Conservation (phyloP, 2,113 vertebrate species). For the Cryptomyrus ogoouensis region DNA sequence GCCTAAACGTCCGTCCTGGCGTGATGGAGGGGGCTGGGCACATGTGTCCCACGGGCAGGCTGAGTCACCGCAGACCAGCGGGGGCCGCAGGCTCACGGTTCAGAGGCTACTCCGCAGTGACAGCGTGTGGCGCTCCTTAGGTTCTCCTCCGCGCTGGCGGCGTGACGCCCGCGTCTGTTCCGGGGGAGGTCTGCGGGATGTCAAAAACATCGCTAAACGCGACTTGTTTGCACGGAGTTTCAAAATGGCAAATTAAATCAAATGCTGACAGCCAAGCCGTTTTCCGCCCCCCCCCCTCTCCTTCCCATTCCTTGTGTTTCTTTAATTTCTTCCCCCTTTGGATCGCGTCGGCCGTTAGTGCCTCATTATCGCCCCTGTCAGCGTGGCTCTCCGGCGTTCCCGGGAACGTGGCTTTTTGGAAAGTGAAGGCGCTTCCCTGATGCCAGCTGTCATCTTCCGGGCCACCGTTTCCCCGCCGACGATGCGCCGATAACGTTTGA, state of each 20-base stretch:
- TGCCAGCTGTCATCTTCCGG: slow-evolving; percentile 26
- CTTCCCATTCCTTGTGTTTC: not conserved
- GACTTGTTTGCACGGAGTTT: not conserved
- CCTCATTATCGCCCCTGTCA: slow-evolving; percentile 31
- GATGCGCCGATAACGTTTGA: slow-evolving; percentile 64
- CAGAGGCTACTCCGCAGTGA: not conserved
- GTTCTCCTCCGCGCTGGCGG: not conserved
- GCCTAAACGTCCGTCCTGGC: not conserved
- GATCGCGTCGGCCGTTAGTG: slow-evolving; percentile 5
- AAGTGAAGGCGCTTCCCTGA: slow-evolving; percentile 1
- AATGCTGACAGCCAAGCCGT: not conserved
- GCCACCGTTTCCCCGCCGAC: slow-evolving; percentile 51
- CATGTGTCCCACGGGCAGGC: not conserved
- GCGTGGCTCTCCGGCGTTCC: not conserved
- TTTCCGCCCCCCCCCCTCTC: not conserved
- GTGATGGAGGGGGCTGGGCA: not conserved
- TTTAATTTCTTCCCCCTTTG: slow-evolving; percentile 2
- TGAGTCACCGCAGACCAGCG: not conserved
- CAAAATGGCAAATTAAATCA: slow-evolving; percentile 18
- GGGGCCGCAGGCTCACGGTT: not conserved
- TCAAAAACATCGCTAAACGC: slow-evolving; percentile 9
- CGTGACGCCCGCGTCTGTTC: not conserved
- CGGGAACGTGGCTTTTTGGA: not conserved
- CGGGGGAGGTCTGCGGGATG: not conserved
- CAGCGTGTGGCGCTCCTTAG: not conserved